Base-by-base conservation (phyloP, 2,797 vertebrate genomes). In the Urosaurus nigricauda region DNA sequence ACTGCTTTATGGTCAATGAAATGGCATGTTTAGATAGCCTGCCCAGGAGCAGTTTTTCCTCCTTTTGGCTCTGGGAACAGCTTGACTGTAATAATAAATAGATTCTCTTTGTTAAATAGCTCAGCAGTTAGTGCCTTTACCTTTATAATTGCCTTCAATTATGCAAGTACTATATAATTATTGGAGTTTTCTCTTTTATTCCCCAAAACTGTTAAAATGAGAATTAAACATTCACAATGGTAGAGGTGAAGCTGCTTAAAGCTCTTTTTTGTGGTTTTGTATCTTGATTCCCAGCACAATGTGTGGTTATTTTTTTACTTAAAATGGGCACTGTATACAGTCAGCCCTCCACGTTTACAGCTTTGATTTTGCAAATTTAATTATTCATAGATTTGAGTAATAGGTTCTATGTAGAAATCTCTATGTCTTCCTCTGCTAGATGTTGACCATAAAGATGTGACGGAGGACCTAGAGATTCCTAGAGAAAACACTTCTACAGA, bases 1-100 rank as follows among this genome's bases (percentile, higher is more conserved):
- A 93, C 89, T 71, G 65, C 75, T 87, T 79, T 73, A 88, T 58
- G 93, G 93, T 95, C 93, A 95, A 95, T 94, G 92, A 94, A 95
- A 93, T 68, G 40, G 12, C 11, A 90, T 91, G 85, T 94, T 95
- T 91, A 92, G 91, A 91, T 7, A 26, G 35, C 60, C 53, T 58
- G 26, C 32, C 17, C 12, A 73, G 1, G 51, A 88, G 0, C 60
- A 92, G 78, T 89, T 92, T 86, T 74, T 90, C 89, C 84, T 89
- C 53, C 37, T 79, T 85, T 89, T 95, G 94, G 92, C 92, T 89
- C 0, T 2, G 13, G 68, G 90, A 93, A 93, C 91, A 71, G 40
- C 75, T 94, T 85, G 58, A 87, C 85, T 92, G 92, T 88, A 92
- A 87, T 92, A 89, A 90, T 80, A 53, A 93, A 86, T 75, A 93